phyloP scores from a whole-genome alignment of 1,140 invertebrate genomes.

The Muscidifurax raptorellus region DNA sequence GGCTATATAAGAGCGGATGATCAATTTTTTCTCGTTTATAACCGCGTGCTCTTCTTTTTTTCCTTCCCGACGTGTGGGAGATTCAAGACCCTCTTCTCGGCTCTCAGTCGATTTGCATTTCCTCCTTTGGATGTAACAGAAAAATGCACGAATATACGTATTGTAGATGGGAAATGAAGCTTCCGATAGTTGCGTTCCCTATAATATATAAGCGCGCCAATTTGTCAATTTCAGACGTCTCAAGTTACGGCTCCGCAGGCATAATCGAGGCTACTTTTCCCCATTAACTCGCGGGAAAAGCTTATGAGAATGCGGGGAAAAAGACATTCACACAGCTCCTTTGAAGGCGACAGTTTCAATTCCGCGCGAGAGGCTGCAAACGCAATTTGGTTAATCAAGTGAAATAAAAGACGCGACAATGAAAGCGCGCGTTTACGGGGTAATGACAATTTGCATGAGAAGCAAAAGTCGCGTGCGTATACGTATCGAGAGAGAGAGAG shows the following conservation, averaged over 20 bases:
- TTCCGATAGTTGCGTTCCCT: neutral
- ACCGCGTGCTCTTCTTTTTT: neutral
- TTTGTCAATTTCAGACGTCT: constrained; percentile 15
- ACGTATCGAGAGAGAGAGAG: too few relatives aligned
- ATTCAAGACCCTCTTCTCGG: neutral
- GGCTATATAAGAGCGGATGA: constrained; percentile 21
- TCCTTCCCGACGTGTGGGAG: neutral
- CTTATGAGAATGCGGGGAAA: constrained; percentile 40
- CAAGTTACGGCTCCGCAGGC: neutral
- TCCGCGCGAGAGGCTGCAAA: neutral
- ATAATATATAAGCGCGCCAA: neutral
- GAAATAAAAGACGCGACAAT: constrained; percentile 47
- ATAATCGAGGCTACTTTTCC: neutral
- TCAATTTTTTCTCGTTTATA: constrained; percentile 27
- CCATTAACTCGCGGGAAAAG: constrained; percentile 31
- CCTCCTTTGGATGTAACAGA: neutral
- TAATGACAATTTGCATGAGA: constrained; percentile 73
- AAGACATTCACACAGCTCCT: constrained; percentile 51
- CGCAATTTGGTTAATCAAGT: constrained; percentile 53
- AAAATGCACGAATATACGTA: too few relatives aligned
- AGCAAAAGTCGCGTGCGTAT: constrained; percentile 62
- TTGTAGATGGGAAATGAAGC: too few relatives aligned
- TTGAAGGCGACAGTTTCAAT: constrained; percentile 36
- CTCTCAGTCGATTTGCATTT: neutral
- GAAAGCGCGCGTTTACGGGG: constrained; percentile 40